A percentile compares a stretch with the other conserved stretches of the same genome.
These are phyloP conservation scores for Nesidiocoris tenuis DNA, from an alignment of 2,888 invertebrate species.

Conservation along the genomic window DNA sequence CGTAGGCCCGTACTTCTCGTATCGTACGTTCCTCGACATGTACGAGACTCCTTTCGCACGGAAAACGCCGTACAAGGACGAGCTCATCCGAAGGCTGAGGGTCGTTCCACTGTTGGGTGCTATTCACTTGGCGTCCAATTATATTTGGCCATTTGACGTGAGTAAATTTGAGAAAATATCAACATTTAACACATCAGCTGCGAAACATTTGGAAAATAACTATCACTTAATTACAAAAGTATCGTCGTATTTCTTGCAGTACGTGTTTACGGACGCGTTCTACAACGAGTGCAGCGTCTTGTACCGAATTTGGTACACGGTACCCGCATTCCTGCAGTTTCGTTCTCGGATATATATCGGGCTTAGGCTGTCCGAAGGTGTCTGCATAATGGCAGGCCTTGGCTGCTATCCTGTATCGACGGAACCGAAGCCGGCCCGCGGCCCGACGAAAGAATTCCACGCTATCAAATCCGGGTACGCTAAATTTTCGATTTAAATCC, in stretches of 20 bases:
- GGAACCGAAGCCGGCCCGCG: conserved; percentile 75
- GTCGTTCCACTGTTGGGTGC: conserved; percentile 66
- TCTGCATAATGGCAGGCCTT: conserved; percentile 86
- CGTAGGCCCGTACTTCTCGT: conserved; percentile 95
- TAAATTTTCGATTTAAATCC: no score
- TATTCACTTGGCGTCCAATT: conserved; percentile 61
- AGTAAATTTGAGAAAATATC: no score
- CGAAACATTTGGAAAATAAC: no score
- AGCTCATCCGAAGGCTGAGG: conserved; percentile 66
- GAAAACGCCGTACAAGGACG: conserved; percentile 62
- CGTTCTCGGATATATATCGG: conserved; percentile 88
- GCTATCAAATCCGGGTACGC: background rate
- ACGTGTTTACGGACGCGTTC: conserved; percentile 76
- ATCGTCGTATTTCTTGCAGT: conserved; percentile 68
- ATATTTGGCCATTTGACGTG: conserved; percentile 75
- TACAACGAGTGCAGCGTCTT: conserved; percentile 66
- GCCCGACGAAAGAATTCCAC: conserved; percentile 73
- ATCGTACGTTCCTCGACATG: conserved; percentile 81
- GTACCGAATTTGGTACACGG: conserved; percentile 81
- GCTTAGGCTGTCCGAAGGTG: conserved; percentile 85
- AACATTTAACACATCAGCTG: no score
- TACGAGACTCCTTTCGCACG: conserved; percentile 58
- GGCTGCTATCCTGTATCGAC: conserved; percentile 84
- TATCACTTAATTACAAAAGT: no score
- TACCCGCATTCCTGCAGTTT: conserved; percentile 83